A percentile compares a stretch with the other conserved stretches of the same genome.
Evolutionary conservation across 2,113 vertebrate genomes (phyloP).

Genomic region (Tetrax tetrax): DNA sequence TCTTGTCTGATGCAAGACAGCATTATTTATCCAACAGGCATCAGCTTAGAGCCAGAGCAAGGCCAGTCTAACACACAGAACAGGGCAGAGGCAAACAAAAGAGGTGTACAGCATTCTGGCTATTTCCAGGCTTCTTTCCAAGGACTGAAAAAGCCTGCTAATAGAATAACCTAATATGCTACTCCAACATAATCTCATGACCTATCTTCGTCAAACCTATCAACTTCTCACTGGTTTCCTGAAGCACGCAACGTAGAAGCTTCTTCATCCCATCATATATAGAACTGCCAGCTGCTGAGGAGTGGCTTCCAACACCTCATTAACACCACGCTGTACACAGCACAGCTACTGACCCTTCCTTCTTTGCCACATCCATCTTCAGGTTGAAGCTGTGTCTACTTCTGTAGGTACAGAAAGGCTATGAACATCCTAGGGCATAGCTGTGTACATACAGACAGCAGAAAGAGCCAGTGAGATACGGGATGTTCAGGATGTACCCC

Average conservation of each 20-base stretch:
- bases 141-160: background rate
- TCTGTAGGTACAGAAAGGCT: background rate
- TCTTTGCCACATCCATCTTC: background rate
- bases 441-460: background rate
- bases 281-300: background rate
- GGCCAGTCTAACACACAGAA: background rate
- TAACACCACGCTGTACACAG: accelerated
- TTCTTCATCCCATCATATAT: background rate
- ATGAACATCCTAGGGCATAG: background rate
- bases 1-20: background rate
- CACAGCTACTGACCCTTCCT: background rate
- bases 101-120: background rate
- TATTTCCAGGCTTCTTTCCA: background rate
- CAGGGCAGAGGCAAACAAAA: background rate
- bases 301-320: background rate
- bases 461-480: background rate
- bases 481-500: no score
- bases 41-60: background rate
- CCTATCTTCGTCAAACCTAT: background rate
- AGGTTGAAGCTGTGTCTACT: background rate
- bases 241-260: background rate
- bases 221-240: background rate
- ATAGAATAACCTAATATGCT: background rate
- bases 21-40: background rate
- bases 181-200: background rate